Percentiles rank a stretch among this genome's conserved stretches.
Evolutionary conservation across 2,888 invertebrate genomes (phyloP).

Genomic region (Cybosia mesomella): DNA sequence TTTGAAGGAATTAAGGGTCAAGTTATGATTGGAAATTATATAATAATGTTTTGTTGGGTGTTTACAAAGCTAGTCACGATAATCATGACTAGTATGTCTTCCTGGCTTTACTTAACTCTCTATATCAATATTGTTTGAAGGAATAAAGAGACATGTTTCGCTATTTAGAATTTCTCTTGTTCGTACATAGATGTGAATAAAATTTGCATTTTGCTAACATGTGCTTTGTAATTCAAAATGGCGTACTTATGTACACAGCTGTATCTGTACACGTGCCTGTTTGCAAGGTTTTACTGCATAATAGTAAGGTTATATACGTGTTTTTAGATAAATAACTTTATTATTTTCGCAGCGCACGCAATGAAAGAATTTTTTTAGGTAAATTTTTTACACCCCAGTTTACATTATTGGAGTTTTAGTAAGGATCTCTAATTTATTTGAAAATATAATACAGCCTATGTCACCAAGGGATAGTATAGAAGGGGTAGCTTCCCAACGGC

Average conservation of each 20-base stretch:
- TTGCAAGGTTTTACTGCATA: not conserved
- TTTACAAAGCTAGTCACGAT: constrained; percentile 56
- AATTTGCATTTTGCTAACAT: constrained; percentile 13
- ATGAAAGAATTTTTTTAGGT: no score
- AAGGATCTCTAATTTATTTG: no score
- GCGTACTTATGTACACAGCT: not conserved
- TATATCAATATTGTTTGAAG: constrained; percentile 42
- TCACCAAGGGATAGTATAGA: no score
- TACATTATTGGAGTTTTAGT: no score
- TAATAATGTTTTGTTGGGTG: constrained; percentile 35
- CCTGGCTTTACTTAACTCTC: constrained; percentile 46
- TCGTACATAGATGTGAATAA: not conserved
- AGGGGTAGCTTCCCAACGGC: no score
- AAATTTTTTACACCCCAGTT: no score
- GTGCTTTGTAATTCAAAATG: not conserved
- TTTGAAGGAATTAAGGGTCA: constrained; percentile 10
- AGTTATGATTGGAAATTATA: constrained; percentile 43
- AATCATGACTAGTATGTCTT: constrained; percentile 41
- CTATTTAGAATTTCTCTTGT: constrained; percentile 15
- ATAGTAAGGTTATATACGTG: not conserved
- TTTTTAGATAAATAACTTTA: not conserved
- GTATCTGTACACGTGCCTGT: constrained; percentile 11
- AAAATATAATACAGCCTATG: no score
- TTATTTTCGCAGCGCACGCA: no score
- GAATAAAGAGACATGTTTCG: constrained; percentile 29